These are phyloP conservation scores for Anguilla marmorata DNA, from an alignment of 2,797 vertebrate genomes.

Conservation along the genomic window DNA sequence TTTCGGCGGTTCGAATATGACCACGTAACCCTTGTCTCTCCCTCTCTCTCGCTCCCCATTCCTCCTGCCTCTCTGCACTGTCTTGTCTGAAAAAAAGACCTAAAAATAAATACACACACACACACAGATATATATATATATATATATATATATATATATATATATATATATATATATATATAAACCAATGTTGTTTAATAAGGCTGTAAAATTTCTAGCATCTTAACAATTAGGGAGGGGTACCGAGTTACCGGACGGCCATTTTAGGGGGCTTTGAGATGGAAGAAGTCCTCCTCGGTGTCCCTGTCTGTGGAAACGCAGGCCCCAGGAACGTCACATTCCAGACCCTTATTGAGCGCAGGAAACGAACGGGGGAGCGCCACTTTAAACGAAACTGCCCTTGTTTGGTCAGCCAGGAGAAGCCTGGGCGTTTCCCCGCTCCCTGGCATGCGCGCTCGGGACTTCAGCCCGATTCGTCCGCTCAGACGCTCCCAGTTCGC, in stretches of 20 bases:
- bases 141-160: too few relatives aligned
- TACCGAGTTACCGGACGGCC: background rate
- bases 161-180: too few relatives aligned
- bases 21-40: too few relatives aligned
- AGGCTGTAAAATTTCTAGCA: too few relatives aligned
- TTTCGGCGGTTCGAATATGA: too few relatives aligned
- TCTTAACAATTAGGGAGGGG: background rate
- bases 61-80: too few relatives aligned
- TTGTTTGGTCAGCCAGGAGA: conserved; percentile 32
- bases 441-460: background rate
- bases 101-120: too few relatives aligned
- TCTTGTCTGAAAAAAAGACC: too few relatives aligned
- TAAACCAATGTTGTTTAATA: too few relatives aligned
- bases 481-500: background rate
- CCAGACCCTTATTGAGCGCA: conserved; percentile 27
- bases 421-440: background rate
- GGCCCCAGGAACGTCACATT: conserved; percentile 29
- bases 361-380: background rate
- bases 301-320: background rate
- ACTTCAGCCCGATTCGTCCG: background rate
- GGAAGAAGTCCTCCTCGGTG: background rate
- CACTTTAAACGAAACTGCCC: conserved; percentile 13
- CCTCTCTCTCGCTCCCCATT: too few relatives aligned
- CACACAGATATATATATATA: too few relatives aligned
- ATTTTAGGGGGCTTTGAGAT: background rate